Evolutionary conservation across 2,888 invertebrate species (phyloP), one percentile per base, ranked within the genome.

Genomic region (Odontocerum albicorne): DNA sequence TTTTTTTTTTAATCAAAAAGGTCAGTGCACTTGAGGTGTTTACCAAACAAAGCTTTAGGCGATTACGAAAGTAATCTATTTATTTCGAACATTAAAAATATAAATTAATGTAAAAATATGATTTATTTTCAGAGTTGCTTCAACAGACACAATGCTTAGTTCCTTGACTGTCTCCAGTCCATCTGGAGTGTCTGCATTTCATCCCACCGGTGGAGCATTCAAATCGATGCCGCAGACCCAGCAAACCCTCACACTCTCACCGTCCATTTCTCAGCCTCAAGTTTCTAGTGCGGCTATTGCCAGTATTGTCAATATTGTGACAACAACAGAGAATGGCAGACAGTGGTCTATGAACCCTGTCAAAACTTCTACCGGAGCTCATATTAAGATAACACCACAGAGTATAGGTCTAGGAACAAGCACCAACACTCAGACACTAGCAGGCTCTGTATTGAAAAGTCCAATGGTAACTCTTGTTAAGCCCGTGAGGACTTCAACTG

Each of bases 131-230:
- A 77, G 78, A 63, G 77, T 77, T 52, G 75, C 77, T 2, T 78
- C 78, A 1, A 77, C 78, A 1, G 78, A 78, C 62, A 77, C 76
- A 53, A 67, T 77, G 0, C 75, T 75, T 2, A 74, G 74, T 4
- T 72, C 73, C 10, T 74, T 78, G 22, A 77, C 77, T 0, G 78
- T 77, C 2, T 77, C 75, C 45, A 92, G 91, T 75, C 92, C 92
- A 15, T 86, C 86, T 38, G 92, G 92, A 39, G 84, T 90, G 51
- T 87, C 89, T 63, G 90, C 89, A 64, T 96, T 96, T 76, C 95
- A 95, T 71, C 94, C 95, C 1, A 93, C 90, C 49, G 93, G 93
- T 43, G 93, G 94, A 15, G 94, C 95, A 33, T 95, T 96, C 69
- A 92, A 93, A 72, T 92, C 92, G 12, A 88, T 92, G 77, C 92